Base-by-base conservation (phyloP, 1,140 invertebrate species). In the Heliothis virescens region DNA sequence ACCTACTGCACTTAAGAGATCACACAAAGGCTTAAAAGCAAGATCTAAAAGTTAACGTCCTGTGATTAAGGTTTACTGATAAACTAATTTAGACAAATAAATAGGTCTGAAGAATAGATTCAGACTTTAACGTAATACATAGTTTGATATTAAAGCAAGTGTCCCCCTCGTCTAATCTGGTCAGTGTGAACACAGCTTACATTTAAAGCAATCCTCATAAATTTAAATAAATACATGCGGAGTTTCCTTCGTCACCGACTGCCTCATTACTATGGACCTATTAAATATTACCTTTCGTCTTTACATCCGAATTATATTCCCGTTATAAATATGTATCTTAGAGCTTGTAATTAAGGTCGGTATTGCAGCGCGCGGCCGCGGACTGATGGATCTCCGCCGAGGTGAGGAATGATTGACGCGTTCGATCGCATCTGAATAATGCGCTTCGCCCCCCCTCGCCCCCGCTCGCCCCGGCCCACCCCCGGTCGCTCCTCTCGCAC, bases 261-360 rank as follows among this genome's bases (percentile, higher is more conserved):
- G 77, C 85, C 77, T 88, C 87, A 87, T 89, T 90, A 86, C 79
- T 90, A 87, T 89, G 86, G 86, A 84, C 76, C 86, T 87, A 87
- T 87, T 87, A 83, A 85, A 78, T 78, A 78, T 78, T 78, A 78
- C 62, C 62, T 69, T 69, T 78, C n/a, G 52, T 67, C 53, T 71
- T 67, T 69, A 78, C 74, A 53, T 73, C 74, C 74, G 74, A 77
- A 77, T 78, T 53, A 84, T 82, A 78, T 65, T 80, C 52, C 13
- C 16, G 12, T 65, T 62, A 76, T 65, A 76, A 76, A 76, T 76
- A 76, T 76, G 60, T 65, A 60, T 65, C 59, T 59, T 74, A 57
- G 57, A 69, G 18, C 29, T 26, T 53, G 74, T 55, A 76, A 74
- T 79, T 85, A 82, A 79, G 59, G 69, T 71, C 48, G 60, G 59